phyloP scores from a whole-genome alignment of 2,113 vertebrate species.

The Pluvianellus socialis region DNA sequence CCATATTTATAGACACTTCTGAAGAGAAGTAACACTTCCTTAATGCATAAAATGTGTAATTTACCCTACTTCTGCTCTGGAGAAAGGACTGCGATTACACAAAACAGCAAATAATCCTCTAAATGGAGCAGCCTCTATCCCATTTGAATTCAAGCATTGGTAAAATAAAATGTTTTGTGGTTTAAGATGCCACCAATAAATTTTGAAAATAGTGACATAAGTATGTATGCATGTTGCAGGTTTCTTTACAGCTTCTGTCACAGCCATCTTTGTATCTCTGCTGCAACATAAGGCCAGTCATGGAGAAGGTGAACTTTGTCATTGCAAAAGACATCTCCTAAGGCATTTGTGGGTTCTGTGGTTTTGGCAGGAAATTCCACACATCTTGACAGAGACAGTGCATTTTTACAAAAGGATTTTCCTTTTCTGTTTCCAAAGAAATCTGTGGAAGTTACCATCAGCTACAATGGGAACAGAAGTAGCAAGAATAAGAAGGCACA shows the following conservation, averaged over 20 bases:
- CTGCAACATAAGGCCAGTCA: background rate
- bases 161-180: background rate
- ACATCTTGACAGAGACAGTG: background rate
- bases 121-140: background rate
- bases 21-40: background rate
- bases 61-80: background rate
- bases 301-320: background rate
- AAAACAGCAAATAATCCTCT: background rate
- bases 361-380: background rate
- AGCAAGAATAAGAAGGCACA: background rate
- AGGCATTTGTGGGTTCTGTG: background rate
- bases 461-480: background rate
- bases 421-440: background rate
- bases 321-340: background rate
- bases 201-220: conserved; percentile 55
- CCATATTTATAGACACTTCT: background rate
- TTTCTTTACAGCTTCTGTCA: conserved; percentile 52
- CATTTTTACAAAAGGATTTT: background rate
- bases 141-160: background rate
- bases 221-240: background rate
- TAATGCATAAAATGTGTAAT: background rate
- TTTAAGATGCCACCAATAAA: background rate
- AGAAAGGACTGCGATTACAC: background rate
- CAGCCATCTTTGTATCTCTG: conserved; percentile 5
- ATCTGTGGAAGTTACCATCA: background rate